Evolutionary conservation across 2,797 vertebrate genomes (phyloP).

Genomic region (Melanotaenia maccullochi): DNA sequence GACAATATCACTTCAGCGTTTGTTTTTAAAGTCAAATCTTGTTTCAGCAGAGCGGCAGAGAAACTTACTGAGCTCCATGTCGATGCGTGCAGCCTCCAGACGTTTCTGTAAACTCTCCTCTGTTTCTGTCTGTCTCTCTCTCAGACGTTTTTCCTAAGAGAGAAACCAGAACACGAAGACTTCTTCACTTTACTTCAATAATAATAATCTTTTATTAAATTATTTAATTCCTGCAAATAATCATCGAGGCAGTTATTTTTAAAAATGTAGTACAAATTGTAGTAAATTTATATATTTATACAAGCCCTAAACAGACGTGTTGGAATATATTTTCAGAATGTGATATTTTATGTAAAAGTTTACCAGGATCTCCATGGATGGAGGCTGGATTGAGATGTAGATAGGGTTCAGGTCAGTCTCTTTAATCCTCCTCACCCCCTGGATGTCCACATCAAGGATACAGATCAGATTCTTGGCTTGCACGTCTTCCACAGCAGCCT

Average conservation of each 20-base stretch:
- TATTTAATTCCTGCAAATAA: not conserved
- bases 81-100: constrained; percentile 84
- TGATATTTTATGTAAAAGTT: not conserved
- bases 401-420: constrained; percentile 92
- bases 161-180: not conserved
- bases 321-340: no score
- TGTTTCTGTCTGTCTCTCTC: constrained; percentile 91
- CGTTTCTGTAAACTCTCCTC: constrained; percentile 93
- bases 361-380: constrained; percentile 92
- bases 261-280: no score
- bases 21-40: not conserved
- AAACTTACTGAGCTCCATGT: constrained; percentile 94
- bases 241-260: no score
- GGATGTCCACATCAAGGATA: constrained; percentile 95
- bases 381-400: constrained; percentile 94
- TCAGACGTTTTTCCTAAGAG: constrained; percentile 89
- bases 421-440: constrained; percentile 95
- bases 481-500: constrained; percentile 91
- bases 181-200: not conserved
- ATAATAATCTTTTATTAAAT: no score
- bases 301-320: no score
- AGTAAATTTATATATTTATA: no score
- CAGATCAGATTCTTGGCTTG: constrained; percentile 95
- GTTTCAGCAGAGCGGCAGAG: not conserved
- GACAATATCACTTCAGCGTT: not conserved